Evolutionary conservation across 2,113 vertebrate genomes (phyloP).

Genomic region (Perca fluviatilis): DNA sequence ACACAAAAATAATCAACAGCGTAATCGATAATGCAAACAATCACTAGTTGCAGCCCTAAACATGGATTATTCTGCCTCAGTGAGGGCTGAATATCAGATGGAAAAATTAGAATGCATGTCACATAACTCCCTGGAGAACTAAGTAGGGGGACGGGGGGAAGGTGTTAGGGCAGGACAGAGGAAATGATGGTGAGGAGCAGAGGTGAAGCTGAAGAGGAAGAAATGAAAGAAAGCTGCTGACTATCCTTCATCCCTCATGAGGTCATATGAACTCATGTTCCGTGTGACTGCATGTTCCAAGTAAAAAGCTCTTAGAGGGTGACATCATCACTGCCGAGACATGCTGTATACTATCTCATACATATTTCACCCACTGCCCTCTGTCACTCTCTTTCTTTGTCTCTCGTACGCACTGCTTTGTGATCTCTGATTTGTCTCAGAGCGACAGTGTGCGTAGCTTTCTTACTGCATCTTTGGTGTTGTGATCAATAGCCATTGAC

Average conservation of each 20-base stretch:
- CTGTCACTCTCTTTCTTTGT: not conserved
- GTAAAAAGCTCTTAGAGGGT: constrained; percentile 44
- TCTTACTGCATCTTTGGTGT: not conserved
- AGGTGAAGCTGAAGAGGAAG: constrained; percentile 28
- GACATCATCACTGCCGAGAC: constrained; percentile 50
- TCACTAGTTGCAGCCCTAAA: not conserved
- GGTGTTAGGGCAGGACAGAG: not conserved
- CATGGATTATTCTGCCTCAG: constrained; percentile 38
- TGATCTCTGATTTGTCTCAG: not conserved
- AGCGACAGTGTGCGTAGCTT: not conserved
- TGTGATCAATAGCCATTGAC: constrained; percentile 38
- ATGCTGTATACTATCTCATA: constrained; percentile 4
- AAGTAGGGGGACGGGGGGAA: not conserved
- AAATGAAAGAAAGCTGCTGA: constrained; percentile 12
- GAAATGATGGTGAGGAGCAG: constrained; percentile 22
- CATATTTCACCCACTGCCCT: constrained; percentile 41
- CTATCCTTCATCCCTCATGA: constrained; percentile 42
- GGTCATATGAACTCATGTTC: constrained; percentile 10
- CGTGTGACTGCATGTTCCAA: not conserved
- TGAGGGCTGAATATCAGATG: constrained; percentile 19
- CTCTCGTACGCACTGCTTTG: not conserved
- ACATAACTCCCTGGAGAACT: constrained; percentile 37
- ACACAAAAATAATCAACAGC: not conserved
- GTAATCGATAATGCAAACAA: not conserved
- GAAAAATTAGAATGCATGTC: constrained; percentile 47